Evolutionary conservation across 2,888 invertebrate species (phyloP), one percentile per base, ranked within the genome.

Genomic region (Drosophila mulleri): DNA sequence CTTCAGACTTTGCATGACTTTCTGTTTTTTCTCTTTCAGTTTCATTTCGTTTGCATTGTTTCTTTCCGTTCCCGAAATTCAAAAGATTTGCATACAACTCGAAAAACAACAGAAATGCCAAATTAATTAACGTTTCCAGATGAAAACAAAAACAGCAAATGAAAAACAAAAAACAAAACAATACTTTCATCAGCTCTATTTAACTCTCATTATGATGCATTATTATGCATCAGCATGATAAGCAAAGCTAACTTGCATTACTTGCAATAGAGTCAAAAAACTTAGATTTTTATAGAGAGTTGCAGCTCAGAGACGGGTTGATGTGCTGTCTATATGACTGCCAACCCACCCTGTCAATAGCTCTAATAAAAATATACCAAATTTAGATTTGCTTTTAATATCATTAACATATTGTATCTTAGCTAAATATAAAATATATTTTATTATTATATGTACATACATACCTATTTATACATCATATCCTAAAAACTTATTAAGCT

Each of bases 11-110:
- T 57, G 68, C 68, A 66, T 64, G 62, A 75, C 73, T 79, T 79
- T 80, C 73, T 69, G 50, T 76, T 73, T 52, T 26, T 26, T 26
- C 26, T 1, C 0, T 32, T 32, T 70, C 35, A 65, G 29, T 29
- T 72, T 70, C 47, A 65, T 52, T 62, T 53, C 44, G 18, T 20
- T 53, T 48, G 48, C 52, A 47, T 68, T 60, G 50, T 67, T 60
- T 59, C 23, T 53, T 18, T 53, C 61, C 54, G 23, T 59, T 64
- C 56, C 61, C 54, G 29, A 69, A 60, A 48, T 52, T 60, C 23
- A 65, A 65, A 37, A 35, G 62, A 79, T 77, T 75, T 75, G 79
- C 79, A 79, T 79, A 57, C 54, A 37, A 60, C 48, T 60, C 45
- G 29, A 14, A n/a, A 23, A 35, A 23, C 26, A 59, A n/a, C 23